Conservation (phyloP, 2,113 vertebrate genomes). For the Mobula birostris region DNA sequence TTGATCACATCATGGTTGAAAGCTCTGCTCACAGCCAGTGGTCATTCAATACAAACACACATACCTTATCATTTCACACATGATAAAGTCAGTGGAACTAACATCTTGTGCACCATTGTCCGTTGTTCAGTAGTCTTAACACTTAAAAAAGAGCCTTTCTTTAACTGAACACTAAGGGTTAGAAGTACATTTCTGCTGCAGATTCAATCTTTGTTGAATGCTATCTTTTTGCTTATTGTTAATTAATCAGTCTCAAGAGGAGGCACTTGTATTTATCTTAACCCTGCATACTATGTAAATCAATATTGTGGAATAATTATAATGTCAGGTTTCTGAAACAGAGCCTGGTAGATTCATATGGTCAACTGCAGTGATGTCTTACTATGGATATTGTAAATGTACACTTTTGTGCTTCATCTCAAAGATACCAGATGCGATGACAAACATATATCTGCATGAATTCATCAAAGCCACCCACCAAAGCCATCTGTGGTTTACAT, state of each 20-base stretch:
- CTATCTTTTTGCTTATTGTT: conserved; percentile 5
- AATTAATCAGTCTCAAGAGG: conserved; percentile 29
- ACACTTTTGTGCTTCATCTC: background rate
- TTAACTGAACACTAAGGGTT: background rate
- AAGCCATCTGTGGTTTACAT: conserved; percentile 3
- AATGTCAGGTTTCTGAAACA: conserved; percentile 19
- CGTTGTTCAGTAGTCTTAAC: too few relatives aligned
- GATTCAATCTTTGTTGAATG: background rate
- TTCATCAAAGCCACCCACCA: background rate
- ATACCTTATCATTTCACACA: background rate
- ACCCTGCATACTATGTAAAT: conserved; percentile 12
- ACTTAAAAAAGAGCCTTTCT: background rate
- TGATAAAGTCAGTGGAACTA: background rate
- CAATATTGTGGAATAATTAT: conserved; percentile 13
- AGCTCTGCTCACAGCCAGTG: background rate
- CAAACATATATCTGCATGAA: conserved; percentile 5
- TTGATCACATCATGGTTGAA: background rate
- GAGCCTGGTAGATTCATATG: conserved; percentile 2
- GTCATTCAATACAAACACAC: background rate
- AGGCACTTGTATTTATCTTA: background rate
- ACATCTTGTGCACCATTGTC: background rate
- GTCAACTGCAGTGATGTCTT: background rate
- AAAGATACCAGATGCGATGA: conserved; percentile 5
- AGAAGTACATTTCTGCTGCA: background rate
- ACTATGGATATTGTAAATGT: background rate